Percentiles rank a stretch among this genome's conserved stretches.
phyloP scores from a whole-genome alignment of 1,140 invertebrate genomes.

The Sitophilus oryzae region DNA sequence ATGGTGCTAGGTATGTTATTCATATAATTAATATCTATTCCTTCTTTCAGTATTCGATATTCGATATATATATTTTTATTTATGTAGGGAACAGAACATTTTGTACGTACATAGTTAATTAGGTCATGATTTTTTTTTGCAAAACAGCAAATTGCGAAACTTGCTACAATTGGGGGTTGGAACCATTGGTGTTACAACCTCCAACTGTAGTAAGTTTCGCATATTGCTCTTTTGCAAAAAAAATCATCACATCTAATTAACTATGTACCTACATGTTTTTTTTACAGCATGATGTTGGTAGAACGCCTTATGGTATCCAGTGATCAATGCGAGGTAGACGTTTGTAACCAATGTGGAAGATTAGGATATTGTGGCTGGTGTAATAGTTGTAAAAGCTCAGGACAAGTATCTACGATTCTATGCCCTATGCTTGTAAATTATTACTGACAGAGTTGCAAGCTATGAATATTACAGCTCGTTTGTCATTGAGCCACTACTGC shows the following conservation, averaged over 20 bases:
- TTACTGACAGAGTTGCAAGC: conserved; percentile 95
- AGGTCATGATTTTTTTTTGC: too few relatives aligned
- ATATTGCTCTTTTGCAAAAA: too few relatives aligned
- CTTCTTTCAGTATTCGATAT: too few relatives aligned
- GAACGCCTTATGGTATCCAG: conserved; percentile 97
- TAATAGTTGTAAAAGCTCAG: conserved; percentile 87
- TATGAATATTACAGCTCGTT: conserved; percentile 95
- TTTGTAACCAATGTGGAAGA: conserved; percentile 92
- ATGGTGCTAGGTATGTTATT: conserved; percentile 77
- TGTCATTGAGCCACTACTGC: conserved; percentile 74
- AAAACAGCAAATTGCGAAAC: too few relatives aligned
- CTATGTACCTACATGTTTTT: too few relatives aligned
- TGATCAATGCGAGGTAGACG: conserved; percentile 93
- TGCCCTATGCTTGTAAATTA: conserved; percentile 99
- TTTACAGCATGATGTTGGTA: conserved; percentile 83
- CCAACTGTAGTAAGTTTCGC: too few relatives aligned
- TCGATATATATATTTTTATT: conserved; percentile 6
- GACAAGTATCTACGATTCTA: conserved; percentile 86
- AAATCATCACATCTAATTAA: too few relatives aligned
- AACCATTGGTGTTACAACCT: too few relatives aligned
- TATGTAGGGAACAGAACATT: too few relatives aligned
- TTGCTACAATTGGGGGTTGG: too few relatives aligned
- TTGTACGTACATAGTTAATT: too few relatives aligned
- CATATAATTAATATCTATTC: too few relatives aligned
- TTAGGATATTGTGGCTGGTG: conserved; percentile 95